Evolutionary conservation across 2,113 vertebrate genomes (phyloP).

Genomic region (Halichoerus grypus): DNA sequence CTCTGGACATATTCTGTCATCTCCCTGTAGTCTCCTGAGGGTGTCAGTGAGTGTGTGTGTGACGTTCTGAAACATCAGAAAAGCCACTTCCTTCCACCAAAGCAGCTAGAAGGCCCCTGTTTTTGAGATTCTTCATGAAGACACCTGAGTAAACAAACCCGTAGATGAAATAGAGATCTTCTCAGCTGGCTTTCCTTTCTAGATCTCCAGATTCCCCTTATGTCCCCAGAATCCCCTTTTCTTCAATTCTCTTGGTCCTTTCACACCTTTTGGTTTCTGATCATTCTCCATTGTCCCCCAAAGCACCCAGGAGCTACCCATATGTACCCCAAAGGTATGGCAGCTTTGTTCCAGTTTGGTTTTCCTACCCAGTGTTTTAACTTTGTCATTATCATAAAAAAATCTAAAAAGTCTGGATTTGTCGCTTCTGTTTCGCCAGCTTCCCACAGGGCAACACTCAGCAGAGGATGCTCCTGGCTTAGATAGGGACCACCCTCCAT

Average conservation of each 20-base stretch:
- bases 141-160: neutral
- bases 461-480: neutral
- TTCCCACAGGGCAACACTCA: neutral
- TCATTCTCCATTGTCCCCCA: neutral
- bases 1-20: neutral
- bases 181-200: neutral
- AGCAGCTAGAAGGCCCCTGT: neutral
- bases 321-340: fast-evolving
- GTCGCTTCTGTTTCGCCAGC: too few species aligned
- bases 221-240: neutral
- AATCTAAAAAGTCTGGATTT: neutral
- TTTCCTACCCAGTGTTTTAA: neutral
- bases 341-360: neutral
- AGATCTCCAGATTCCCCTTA: neutral
- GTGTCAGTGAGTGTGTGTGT: too few species aligned
- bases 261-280: neutral
- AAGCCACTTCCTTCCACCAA: neutral
- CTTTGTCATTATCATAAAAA: neutral
- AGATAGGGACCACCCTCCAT: neutral
- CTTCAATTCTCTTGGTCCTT: neutral
- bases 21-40: neutral
- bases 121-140: neutral
- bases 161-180: neutral
- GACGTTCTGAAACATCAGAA: neutral
- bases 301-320: neutral